Percentiles rank a stretch among this genome's conserved stretches.
Conservation (phyloP, 1,140 invertebrate genomes). For the Drosophila kepulauana region DNA sequence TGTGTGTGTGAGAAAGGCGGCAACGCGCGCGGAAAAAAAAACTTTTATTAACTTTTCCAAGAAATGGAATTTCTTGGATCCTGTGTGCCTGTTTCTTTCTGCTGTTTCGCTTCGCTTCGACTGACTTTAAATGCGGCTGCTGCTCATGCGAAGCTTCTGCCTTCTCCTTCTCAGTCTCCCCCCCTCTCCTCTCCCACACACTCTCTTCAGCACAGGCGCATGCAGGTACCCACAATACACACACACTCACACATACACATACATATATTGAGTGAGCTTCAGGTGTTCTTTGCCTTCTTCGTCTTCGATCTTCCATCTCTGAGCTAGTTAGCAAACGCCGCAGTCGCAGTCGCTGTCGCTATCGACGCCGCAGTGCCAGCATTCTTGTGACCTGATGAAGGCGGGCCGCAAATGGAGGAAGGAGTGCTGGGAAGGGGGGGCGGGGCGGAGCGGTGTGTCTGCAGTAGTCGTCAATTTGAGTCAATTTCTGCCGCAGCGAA, state of each 20-base stretch:
- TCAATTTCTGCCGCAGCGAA: constrained; percentile 74
- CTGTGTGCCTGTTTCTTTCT: constrained; percentile 72
- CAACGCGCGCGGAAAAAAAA: constrained; percentile 70
- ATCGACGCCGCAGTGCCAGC: constrained; percentile 24
- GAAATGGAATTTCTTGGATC: constrained; percentile 82
- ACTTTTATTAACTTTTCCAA: constrained; percentile 82
- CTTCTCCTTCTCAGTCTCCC: background rate
- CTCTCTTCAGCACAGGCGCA: constrained; percentile 1
- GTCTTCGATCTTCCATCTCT: constrained; percentile 55
- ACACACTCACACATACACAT: constrained; percentile 14
- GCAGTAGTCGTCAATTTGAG: constrained; percentile 68
- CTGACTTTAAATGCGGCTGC: constrained; percentile 74
- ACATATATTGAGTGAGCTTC: constrained; percentile 60
- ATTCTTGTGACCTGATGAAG: constrained; percentile 57
- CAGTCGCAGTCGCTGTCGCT: constrained; percentile 15
- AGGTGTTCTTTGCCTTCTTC: constrained; percentile 59
- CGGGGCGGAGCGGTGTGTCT: background rate
- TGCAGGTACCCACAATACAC: constrained; percentile 47
- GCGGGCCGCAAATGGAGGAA: background rate
- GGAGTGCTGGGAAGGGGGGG: background rate
- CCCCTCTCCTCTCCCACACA: no score
- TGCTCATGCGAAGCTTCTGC: constrained; percentile 54
- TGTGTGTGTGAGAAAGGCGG: constrained; percentile 63
- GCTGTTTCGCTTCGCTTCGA: constrained; percentile 73
- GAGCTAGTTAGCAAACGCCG: constrained; percentile 69